Evolutionary conservation across 1,140 invertebrate genomes (phyloP), one percentile per base, ranked within the genome.

Genomic region (Ridgeia piscesae): DNA sequence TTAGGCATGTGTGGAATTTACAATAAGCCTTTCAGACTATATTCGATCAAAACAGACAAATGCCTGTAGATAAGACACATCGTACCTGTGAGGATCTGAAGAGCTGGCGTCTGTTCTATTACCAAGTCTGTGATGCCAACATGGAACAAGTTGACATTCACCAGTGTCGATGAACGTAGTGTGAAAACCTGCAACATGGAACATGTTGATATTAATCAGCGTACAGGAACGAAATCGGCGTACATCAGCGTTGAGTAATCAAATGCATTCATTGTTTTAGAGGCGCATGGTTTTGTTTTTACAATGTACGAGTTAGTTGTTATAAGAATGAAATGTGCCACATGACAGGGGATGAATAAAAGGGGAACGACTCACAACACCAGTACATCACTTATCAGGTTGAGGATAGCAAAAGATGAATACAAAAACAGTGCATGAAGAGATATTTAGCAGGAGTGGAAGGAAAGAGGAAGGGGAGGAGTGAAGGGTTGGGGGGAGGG

Each of bases 101-200:
- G 91, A n/a, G 93, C 88, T 34, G 94, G 94, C 93, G 93, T 94
- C 42, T 94, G 92, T 14, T 92, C 92, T 17, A 94, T 31, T 21
- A 93, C 88, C 17, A 94, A 34, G 91, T 94, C 92, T 35, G 94
- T 94, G 1, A 94, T 93, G 92, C 94, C 94, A 33, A 94, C 94
- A 92, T 93, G 93, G 48, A 93, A 93, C 17, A 94, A 48, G 4
- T 92, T 93, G 0, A 94, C 35, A 91, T 91, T 93, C 6, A 93
- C 34, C 48, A 94, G 88, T 21, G 92, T 93, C 35, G 88, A 91
- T 8, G 94, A 94, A 34, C 92, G 92, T 11, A 94, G 33, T 58
- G 91, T 93, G 34, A 94, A 91, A 34, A 94, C 91, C 94, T 94
- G 90, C 4, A 92, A 92, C 35, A 90, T 90, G 35, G 14, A 89